A percentile compares a stretch with the other conserved stretches of the same genome.
Evolutionary conservation across 1,140 invertebrate species (phyloP).

Genomic region (Reticulitermes speratus): DNA sequence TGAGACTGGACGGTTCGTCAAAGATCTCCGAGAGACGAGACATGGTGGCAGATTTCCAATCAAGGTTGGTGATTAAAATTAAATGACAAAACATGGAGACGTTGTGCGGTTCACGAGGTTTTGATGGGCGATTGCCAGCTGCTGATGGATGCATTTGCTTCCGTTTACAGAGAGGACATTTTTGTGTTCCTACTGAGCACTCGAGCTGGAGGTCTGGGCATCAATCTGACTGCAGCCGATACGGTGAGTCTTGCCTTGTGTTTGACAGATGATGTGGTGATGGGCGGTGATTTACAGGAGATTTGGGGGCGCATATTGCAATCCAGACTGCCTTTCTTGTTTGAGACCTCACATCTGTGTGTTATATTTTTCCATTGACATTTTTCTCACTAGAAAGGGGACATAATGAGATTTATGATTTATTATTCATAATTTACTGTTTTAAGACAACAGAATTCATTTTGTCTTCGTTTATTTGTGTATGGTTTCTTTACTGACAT

Average conservation of each 20-base stretch:
- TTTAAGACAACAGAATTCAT: too few relatives aligned
- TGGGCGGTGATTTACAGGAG: background rate
- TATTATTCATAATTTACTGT: too few relatives aligned
- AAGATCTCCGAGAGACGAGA: conserved; percentile 89
- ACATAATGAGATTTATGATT: too few relatives aligned
- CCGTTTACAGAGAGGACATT: conserved; percentile 70
- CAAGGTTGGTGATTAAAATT: conserved; percentile 49
- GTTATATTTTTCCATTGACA: too few relatives aligned
- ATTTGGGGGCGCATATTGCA: background rate
- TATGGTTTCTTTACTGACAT: too few relatives aligned
- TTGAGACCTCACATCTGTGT: too few relatives aligned
- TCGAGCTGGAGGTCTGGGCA: conserved; percentile 94
- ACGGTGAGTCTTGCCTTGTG: conserved; percentile 67
- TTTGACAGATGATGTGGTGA: background rate
- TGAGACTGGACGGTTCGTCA: conserved; percentile 87
- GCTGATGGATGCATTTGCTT: background rate
- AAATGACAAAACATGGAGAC: background rate
- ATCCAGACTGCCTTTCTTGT: background rate
- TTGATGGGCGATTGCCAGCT: background rate
- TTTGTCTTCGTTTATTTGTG: too few relatives aligned
- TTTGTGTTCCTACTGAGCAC: conserved; percentile 97
- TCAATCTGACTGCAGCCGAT: conserved; percentile 97
- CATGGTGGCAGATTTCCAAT: conserved; percentile 92
- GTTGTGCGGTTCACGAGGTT: background rate
- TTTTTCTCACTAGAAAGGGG: too few relatives aligned